Percentiles rank a stretch among this genome's conserved stretches.
phyloP scores from a whole-genome alignment of 1,140 invertebrate genomes.

The Drosophila willistoni region DNA sequence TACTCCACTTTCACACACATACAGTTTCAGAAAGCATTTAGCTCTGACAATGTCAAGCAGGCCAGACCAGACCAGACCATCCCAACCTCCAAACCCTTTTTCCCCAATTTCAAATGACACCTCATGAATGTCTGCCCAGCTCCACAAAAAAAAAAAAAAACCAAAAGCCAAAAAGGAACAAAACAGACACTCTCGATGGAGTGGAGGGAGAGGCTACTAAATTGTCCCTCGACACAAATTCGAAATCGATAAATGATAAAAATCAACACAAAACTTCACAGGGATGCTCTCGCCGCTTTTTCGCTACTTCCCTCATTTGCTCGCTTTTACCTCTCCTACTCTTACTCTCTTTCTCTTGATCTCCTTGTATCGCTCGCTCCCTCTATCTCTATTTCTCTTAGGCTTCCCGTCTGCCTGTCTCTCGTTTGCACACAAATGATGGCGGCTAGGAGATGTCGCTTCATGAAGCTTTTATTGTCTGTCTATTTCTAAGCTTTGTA shows the following conservation, averaged over 20 bases:
- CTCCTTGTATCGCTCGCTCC: not conserved
- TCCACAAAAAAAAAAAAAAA: conserved; percentile 7
- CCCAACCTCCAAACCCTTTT: conserved; percentile 7
- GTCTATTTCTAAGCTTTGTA: conserved; percentile 82
- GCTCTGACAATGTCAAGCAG: conserved; percentile 69
- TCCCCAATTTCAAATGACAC: conserved; percentile 59
- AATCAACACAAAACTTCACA: conserved; percentile 81
- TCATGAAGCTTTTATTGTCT: conserved; percentile 82
- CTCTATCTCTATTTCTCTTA: not conserved
- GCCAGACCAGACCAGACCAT: not conserved
- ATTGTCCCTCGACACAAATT: conserved; percentile 82
- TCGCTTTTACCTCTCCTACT: not conserved
- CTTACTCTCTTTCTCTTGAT: conserved; percentile 21
- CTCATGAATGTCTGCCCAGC: conserved; percentile 65
- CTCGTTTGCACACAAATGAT: conserved; percentile 54
- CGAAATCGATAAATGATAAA: conserved; percentile 83
- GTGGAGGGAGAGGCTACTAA: conserved; percentile 59
- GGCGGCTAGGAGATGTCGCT: conserved; percentile 65
- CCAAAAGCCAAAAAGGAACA: conserved; percentile 1
- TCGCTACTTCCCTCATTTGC: not conserved
- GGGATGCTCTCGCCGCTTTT: conserved; percentile 41
- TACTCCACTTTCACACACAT: conserved; percentile 46
- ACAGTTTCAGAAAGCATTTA: conserved; percentile 56
- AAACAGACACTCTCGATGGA: conserved; percentile 10
- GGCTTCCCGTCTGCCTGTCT: conserved; percentile 10